Evolutionary conservation across 2,797 vertebrate genomes (phyloP), one percentile per base, ranked within the genome.

Genomic region (Tamandua tetradactyla): DNA sequence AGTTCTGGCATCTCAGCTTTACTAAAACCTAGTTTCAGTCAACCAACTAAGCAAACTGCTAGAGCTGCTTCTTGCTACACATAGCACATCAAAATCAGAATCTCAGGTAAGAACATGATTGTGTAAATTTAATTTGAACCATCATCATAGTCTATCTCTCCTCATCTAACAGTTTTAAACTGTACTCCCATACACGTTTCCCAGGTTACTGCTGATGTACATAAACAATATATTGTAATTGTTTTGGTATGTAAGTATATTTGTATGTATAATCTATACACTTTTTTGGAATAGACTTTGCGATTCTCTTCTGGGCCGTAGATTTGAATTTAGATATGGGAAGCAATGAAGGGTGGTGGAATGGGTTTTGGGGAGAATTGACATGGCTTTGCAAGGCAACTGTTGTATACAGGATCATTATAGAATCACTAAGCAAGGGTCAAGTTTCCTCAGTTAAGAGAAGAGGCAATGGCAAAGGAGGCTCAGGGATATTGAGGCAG

Each of bases 281-380:
- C 23, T 44, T 25, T 52, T 49, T 62, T 69, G n/a, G 12, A 81
- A 81, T 69, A 74, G 25, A 64, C 4, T 47, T 87, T 87, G 64
- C 12, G 4, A 49, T 91, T 91, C 61, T 81, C 47, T 94, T 7
- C 35, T 78, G 52, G 37, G 12, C 71, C 66, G 20, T 84, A 20
- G 64, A 79, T 83, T 95, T 84, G 47, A 59, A 57, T 84, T 92
- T 79, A 57, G 37, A 88, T 72, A n/a, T 89, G 57, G 71, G 20
- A 78, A 61, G 35, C 49, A 40, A 47, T 61, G 27, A 47, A 79
- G 9, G 3, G 25, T 64, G 32, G 32, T 52, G 5, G 15, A 32
- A 52, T 71, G 25, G 66, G 30, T 47, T 61, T 81, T 81, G 57
- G 57, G 47, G 44, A 55, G 57, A 74, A 52, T 27, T 40, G 40